phyloP scores from a whole-genome alignment of 2,888 invertebrate species.

The Xestia xanthographa region DNA sequence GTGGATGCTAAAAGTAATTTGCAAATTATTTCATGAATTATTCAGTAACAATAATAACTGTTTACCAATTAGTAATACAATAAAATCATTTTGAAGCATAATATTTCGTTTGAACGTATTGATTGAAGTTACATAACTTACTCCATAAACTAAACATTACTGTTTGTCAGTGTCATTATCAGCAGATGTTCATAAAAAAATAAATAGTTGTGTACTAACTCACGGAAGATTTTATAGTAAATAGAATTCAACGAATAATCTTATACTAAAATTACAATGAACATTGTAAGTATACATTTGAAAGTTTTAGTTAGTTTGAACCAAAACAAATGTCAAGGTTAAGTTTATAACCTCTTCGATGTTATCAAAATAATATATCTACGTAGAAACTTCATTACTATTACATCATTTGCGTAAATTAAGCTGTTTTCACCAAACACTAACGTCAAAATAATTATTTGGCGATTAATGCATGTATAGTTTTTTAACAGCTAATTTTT shows the following conservation, averaged over 20 bases:
- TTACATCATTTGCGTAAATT: constrained; percentile 29
- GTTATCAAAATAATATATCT: constrained; percentile 10
- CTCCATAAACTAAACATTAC: constrained; percentile 13
- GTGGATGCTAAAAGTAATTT: background rate
- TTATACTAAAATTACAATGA: constrained; percentile 25
- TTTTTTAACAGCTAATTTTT: constrained; percentile 18
- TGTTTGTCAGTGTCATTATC: constrained; percentile 12
- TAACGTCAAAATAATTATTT: constrained; percentile 3
- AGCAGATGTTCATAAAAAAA: constrained; percentile 24
- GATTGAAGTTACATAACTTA: background rate
- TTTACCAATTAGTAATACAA: background rate
- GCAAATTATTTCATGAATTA: background rate
- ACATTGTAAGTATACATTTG: constrained; percentile 29
- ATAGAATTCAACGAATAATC: background rate
- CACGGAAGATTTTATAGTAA: background rate
- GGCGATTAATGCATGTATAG: constrained; percentile 8
- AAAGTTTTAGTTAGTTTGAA: constrained; percentile 7
- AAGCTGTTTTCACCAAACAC: constrained; percentile 1
- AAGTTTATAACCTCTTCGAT: constrained; percentile 52
- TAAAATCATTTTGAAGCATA: fast-evolving
- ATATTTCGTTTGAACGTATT: background rate
- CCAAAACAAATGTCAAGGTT: constrained; percentile 49
- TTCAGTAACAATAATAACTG: background rate
- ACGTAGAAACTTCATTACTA: background rate
- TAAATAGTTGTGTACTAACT: constrained; percentile 3